Evolutionary conservation across 2,113 vertebrate species (phyloP), one percentile per base, ranked within the genome.

Genomic region (Perca flavescens): DNA sequence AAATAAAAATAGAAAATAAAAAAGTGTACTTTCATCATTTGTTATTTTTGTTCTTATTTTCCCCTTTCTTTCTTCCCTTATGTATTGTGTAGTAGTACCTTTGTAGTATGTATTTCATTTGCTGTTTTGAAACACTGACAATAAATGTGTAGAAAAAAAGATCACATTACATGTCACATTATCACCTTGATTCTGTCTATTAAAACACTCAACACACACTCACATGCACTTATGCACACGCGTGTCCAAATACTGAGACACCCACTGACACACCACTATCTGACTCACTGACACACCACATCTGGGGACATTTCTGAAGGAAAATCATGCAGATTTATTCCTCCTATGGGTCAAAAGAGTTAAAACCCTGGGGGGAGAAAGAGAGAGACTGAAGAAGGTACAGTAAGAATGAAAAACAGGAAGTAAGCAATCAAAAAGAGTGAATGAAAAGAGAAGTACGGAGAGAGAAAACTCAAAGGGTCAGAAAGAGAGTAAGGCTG

Each of bases 301-400:
- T 93, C 88, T 84, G 80, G 91, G 91, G 91, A 92, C 86, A 86
- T 89, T 73, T 88, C 75, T 11, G 2, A 82, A 77, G 71, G 64
- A 88, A 92, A 91, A 87, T 77, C 80, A 93, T 93, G 93, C 81
- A 89, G 88, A 93, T 93, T 86, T 93, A 93, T 93, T 92, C 89
- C 79, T 92, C 83, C 88, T 85, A 52, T 83, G 88, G 84, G 91
- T 91, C 86, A 91, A 79, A 85, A 77, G 65, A 74, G 61, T 71
- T 34, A 68, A 47, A 86, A 60, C 71, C 76, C 82, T 7, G 40
- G 87, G 77, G 66, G 66, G 52, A 21, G 57, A 62, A 31, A 56
- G 63, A 62, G 52, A 50, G 46, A 11, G 49, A 16, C 64, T 25
- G 36, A 68, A 62, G 57, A 56, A 62, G 83, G 77, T 11, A 43